Evolutionary conservation across 2,113 vertebrate genomes (phyloP).

Genomic region (Rhombomys opimus): DNA sequence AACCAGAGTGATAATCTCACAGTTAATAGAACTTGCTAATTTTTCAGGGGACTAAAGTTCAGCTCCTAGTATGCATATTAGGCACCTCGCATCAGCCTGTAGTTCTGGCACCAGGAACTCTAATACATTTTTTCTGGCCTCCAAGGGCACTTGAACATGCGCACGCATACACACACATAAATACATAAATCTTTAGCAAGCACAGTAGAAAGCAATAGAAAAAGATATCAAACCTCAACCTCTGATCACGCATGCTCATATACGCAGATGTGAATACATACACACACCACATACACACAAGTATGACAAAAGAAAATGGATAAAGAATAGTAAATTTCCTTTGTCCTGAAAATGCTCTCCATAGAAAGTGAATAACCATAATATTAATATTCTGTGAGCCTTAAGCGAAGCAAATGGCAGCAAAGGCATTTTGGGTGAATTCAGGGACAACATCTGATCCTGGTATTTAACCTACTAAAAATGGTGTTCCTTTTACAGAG

Average conservation of each 20-base stretch:
- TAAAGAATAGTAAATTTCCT: background rate
- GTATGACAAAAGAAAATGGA: background rate
- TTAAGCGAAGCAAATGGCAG: background rate
- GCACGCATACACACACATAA: no score
- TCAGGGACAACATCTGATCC: background rate
- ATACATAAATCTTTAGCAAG: background rate
- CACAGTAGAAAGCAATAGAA: background rate
- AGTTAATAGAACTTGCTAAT: background rate
- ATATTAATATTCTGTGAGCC: background rate
- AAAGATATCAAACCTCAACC: background rate
- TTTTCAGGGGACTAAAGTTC: background rate
- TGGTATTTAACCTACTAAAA: slow-evolving; percentile 22
- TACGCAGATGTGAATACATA: background rate
- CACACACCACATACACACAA: background rate
- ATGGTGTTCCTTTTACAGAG: background rate
- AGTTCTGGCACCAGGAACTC: background rate
- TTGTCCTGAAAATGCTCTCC: background rate
- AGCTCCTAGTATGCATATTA: background rate
- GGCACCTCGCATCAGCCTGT: background rate
- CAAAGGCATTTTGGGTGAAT: background rate
- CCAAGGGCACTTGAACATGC: no score
- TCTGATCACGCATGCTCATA: background rate
- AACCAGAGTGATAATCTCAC: no score
- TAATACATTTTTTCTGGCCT: background rate
- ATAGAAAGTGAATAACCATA: background rate